phyloP scores from a whole-genome alignment of 2,797 vertebrate genomes.

The Sebastes iracundus region DNA sequence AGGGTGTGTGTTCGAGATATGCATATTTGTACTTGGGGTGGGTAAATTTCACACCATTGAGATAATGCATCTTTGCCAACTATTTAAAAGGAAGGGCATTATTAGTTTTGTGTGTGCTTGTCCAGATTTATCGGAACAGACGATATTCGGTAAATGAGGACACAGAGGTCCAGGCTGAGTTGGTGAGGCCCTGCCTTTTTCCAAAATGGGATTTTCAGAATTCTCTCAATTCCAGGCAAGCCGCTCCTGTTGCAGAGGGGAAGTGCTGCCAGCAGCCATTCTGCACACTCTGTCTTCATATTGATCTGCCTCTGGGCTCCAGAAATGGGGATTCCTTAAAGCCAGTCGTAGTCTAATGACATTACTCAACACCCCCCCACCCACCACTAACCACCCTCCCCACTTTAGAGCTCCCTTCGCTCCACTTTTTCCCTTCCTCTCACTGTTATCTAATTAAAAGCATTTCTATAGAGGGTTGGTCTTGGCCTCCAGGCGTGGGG shows the following conservation, averaged over 20 bases:
- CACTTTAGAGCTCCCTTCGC: slow-evolving; percentile 40
- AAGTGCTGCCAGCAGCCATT: slow-evolving; percentile 56
- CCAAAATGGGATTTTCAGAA: slow-evolving; percentile 58
- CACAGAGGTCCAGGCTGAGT: neutral
- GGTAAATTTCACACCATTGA: neutral
- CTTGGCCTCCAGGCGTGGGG: slow-evolving; percentile 44
- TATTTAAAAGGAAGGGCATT: slow-evolving; percentile 7
- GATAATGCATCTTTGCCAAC: neutral
- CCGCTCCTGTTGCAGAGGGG: slow-evolving; percentile 41
- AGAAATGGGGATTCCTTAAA: slow-evolving; percentile 71
- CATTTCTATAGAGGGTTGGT: slow-evolving; percentile 47
- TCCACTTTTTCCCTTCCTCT: slow-evolving; percentile 44
- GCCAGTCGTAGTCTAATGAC: slow-evolving; percentile 59
- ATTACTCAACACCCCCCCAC: slow-evolving; percentile 47
- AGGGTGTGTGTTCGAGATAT: slow-evolving; percentile 4
- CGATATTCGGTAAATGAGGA: slow-evolving; percentile 1
- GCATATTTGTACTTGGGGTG: slow-evolving; percentile 23
- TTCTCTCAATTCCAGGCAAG: slow-evolving; percentile 64
- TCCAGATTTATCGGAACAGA: slow-evolving; percentile 7
- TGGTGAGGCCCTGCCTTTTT: slow-evolving; percentile 10
- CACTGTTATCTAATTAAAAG: slow-evolving; percentile 75
- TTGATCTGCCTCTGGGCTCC: slow-evolving; percentile 60
- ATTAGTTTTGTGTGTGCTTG: neutral
- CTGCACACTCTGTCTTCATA: slow-evolving; percentile 40
- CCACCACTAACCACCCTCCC: slow-evolving; percentile 7